A percentile compares a stretch with the other conserved stretches of the same genome.
phyloP scores from a whole-genome alignment of 2,888 invertebrate genomes.

The Oxyteleia sp. region DNA sequence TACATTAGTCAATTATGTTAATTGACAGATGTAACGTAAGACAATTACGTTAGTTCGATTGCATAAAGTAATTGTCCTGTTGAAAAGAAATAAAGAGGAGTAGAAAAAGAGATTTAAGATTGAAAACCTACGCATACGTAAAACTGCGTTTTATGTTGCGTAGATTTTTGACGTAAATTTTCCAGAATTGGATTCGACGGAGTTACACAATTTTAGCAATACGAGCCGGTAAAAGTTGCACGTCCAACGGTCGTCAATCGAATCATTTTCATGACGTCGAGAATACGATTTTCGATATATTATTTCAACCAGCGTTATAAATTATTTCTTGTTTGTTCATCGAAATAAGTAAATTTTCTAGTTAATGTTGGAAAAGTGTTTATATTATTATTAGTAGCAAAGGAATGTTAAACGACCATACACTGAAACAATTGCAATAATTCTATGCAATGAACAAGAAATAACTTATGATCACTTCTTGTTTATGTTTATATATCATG shows the following conservation, averaged over 20 bases:
- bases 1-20: slow-evolving; percentile 34
- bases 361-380: slow-evolving; percentile 30
- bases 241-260: slow-evolving; percentile 68
- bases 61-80: slow-evolving; percentile 13
- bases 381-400: slow-evolving; percentile 35
- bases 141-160: slow-evolving; percentile 43
- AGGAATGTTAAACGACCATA: not conserved
- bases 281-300: slow-evolving; percentile 51
- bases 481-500: slow-evolving; percentile 54
- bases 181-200: slow-evolving; percentile 37
- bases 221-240: slow-evolving; percentile 63
- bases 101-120: slow-evolving; percentile 25
- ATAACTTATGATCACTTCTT: slow-evolving; percentile 26
- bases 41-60: slow-evolving; percentile 21
- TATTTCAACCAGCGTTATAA: slow-evolving; percentile 40
- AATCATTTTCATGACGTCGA: slow-evolving; percentile 61
- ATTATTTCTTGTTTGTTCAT: slow-evolving; percentile 40
- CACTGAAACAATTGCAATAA: not conserved
- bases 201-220: slow-evolving; percentile 63
- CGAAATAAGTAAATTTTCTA: slow-evolving; percentile 24
- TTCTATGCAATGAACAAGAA: slow-evolving; percentile 32
- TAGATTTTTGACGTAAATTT: slow-evolving; percentile 47
- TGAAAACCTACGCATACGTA: slow-evolving; percentile 32
- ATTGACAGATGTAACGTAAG: slow-evolving; percentile 30
- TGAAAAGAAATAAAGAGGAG: slow-evolving; percentile 1